Base-by-base conservation (phyloP, 2,113 vertebrate genomes). In the Sapayoa aenigma region DNA sequence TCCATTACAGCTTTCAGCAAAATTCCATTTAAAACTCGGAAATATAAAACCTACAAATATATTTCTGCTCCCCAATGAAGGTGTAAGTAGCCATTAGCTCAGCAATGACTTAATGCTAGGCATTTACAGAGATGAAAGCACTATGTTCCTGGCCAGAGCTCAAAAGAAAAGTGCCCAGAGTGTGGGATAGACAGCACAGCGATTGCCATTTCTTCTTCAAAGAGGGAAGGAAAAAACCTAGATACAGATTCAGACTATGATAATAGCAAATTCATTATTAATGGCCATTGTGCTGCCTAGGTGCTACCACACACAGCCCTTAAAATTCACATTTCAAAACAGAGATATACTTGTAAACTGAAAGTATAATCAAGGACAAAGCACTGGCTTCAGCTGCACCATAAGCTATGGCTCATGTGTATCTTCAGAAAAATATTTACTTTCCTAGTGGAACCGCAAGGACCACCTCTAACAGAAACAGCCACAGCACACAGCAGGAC, bases 41-140 rank as follows among this genome's bases (percentile, higher is more conserved):
- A 87, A 81, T 12, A 65, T 19, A 92, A 90, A 73, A 44, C 52
- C 33, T 71, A 84, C 79, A 89, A 86, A 89, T 18, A 23, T 2
- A 55, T 55, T 92, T 90, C 65, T 88, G 56, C 56, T 93, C 52
- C 35, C 46, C 21, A 78, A 4, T 15, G 69, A 68, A 91, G 68
- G 62, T 28, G 9, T 59, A 77, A 95, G 68, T 55, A 84, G 62
- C 69, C 65, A 63, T 95, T 90, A 90, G 69, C 39, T 50, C 59
- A 56, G 46, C 66, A 46, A 37, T 72, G 56, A 67, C 79, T 75
- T 90, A 41, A 94, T 79, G 67, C 13, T 2, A 77, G 27, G 60
- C 60, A 46, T 90, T 93, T 96, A 58, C 37, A 82, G 47, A 90
- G 49, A 84, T 42, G 58, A 95, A 93, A 93, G 90, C 76, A 72